Conservation (phyloP, 37 sponge, comb jelly and placozoan genomes). For the Spongia lamella region DNA sequence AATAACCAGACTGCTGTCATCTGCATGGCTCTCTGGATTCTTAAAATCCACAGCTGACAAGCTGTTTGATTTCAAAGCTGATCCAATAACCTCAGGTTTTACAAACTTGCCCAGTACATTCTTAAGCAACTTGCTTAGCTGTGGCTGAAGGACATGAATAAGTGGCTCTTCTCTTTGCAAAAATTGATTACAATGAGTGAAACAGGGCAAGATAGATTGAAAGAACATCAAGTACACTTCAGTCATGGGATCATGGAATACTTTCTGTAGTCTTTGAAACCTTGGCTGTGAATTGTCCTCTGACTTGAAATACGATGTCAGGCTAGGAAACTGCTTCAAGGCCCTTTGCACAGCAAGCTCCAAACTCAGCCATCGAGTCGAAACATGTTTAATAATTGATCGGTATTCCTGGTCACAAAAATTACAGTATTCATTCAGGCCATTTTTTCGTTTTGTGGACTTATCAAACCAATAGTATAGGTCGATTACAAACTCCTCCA, state of each 20-base stretch:
- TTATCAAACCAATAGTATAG: slow-evolving; percentile 24
- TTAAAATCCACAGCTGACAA: too few relatives aligned
- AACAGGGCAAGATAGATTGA: not conserved
- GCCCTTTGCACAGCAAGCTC: slow-evolving; percentile 3
- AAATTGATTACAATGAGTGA: not conserved
- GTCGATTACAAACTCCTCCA: not conserved
- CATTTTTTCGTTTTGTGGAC: slow-evolving; percentile 10
- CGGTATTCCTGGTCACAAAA: slow-evolving; percentile 18
- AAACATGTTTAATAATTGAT: slow-evolving; percentile 21
- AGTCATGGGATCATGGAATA: slow-evolving; percentile 30
- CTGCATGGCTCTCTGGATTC: too few relatives aligned
- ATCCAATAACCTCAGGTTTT: too few relatives aligned
- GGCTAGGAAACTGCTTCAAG: slow-evolving; percentile 6
- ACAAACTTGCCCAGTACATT: too few relatives aligned
- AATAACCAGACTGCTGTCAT: too few relatives aligned
- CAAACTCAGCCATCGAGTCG: slow-evolving; percentile 31
- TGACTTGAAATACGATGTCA: slow-evolving; percentile 17
- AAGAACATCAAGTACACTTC: slow-evolving; percentile 19
- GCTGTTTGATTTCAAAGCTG: too few relatives aligned
- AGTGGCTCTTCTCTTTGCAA: slow-evolving; percentile 41
- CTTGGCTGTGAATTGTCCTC: slow-evolving; percentile 16
- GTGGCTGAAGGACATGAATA: slow-evolving; percentile 34
- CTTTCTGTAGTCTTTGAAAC: slow-evolving; percentile 4
- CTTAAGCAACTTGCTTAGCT: too few relatives aligned
- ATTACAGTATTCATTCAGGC: not conserved